Evolutionary conservation across 2,797 vertebrate genomes (phyloP).

Genomic region (Danio jaintianensis): DNA sequence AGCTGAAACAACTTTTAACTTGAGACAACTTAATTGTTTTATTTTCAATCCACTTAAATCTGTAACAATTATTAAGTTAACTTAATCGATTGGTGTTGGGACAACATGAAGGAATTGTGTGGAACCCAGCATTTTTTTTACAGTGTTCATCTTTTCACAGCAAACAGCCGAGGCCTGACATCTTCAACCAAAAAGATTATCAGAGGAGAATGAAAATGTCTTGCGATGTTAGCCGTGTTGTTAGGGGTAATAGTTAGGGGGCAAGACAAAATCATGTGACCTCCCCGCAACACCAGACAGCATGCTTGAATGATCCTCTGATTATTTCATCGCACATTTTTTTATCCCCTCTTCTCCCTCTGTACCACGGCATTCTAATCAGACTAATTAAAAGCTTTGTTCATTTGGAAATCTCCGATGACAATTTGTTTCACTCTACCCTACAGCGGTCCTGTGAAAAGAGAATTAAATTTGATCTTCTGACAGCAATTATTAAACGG

Average conservation of each 20-base stretch:
- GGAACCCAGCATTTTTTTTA: no score
- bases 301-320: slow-evolving; percentile 82
- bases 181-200: slow-evolving; percentile 79
- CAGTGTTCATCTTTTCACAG: no score
- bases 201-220: slow-evolving; percentile 74
- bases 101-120: no score
- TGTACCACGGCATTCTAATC: slow-evolving; percentile 89
- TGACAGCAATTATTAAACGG: slow-evolving; percentile 99
- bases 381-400: slow-evolving; percentile 99
- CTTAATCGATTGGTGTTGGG: no score
- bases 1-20: no score
- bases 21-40: no score
- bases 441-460: slow-evolving; percentile 95
- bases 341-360: slow-evolving; percentile 62
- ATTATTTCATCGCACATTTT: slow-evolving; percentile 84
- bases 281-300: slow-evolving; percentile 70
- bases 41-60: no score
- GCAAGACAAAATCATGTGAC: slow-evolving; percentile 57
- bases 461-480: slow-evolving; percentile 99
- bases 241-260: slow-evolving; percentile 53
- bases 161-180: slow-evolving; percentile 77
- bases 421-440: slow-evolving; percentile 98
- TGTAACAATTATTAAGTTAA: no score
- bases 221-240: slow-evolving; percentile 76
- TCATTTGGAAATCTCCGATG: slow-evolving; percentile 98